phyloP scores from a whole-genome alignment of 2,888 invertebrate genomes.

The Phaedon cochleariae region DNA sequence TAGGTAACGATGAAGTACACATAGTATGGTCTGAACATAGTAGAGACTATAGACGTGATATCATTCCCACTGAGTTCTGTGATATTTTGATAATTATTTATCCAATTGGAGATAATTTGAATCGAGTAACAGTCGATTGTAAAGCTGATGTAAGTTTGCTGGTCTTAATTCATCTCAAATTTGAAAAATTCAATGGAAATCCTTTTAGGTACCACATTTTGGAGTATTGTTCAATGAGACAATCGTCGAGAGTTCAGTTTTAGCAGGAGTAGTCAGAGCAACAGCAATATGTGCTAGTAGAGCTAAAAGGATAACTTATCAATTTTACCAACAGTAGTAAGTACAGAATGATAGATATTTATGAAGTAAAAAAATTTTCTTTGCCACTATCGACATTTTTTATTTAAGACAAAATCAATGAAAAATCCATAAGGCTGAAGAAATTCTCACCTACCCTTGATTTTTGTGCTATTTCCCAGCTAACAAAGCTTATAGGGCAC shows the following conservation, averaged over 20 bases:
- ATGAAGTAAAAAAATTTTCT: too few species aligned
- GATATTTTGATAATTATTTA: slow-evolving; percentile 97
- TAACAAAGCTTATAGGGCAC: too few species aligned
- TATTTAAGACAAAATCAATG: too few species aligned
- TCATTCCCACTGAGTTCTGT: slow-evolving; percentile 98
- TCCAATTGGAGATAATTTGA: slow-evolving; percentile 86
- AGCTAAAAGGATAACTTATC: slow-evolving; percentile 87
- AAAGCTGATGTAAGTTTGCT: slow-evolving; percentile 77
- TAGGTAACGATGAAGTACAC: slow-evolving; percentile 98
- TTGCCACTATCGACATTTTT: too few species aligned
- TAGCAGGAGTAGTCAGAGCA: slow-evolving; percentile 87
- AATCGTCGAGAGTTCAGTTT: slow-evolving; percentile 73
- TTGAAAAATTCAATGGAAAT: neutral
- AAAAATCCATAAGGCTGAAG: too few species aligned
- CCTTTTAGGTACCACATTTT: slow-evolving; percentile 82
- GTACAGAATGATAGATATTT: slow-evolving; percentile 51
- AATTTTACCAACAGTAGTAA: slow-evolving; percentile 91
- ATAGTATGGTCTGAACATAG: slow-evolving; percentile 99
- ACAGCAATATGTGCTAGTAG: slow-evolving; percentile 93
- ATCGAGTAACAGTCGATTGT: slow-evolving; percentile 86
- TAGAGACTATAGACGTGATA: slow-evolving; percentile 94
- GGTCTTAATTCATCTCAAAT: slow-evolving; percentile 3
- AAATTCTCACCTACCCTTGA: too few species aligned
- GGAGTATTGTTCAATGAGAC: slow-evolving; percentile 96
- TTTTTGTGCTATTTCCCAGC: too few species aligned